Evolutionary conservation across 2,888 invertebrate species (phyloP), one percentile per base, ranked within the genome.

Genomic region (Phania funesta): DNA sequence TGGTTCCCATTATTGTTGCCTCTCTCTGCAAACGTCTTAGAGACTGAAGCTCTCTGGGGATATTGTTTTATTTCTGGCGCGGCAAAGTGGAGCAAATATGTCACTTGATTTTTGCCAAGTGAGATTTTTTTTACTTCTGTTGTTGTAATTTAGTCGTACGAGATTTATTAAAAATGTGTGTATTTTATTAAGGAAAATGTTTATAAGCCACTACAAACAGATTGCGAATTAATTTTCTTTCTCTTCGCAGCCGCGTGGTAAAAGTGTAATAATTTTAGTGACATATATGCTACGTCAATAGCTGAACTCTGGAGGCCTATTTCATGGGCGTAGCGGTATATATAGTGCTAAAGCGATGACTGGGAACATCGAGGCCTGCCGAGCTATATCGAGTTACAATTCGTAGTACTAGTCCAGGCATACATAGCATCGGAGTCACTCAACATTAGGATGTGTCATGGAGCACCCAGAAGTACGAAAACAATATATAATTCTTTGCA

Each of bases 81-180:
- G 74, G 24, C 74, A 82, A 78, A 70, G 38, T 78, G 65, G 78
- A 78, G 74, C 78, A 60, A 78, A 60, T 74, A 29, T 82, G 74
- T 70, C 78, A 78, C 38, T 78, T 78, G 60, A 65, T 78, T 65
- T 68, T 68, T 82, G 82, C 82, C 82, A 82, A 82, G 62, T 78
- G 58, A 70, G 46, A 54, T 74, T 70, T 64, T 58, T 68, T 46
- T 52, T 64, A 48, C 9, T 11, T 78, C 44, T 54, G 35, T 3
- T 60, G 9, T 6, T 50, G 29, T 60, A 78, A 58, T 24, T 71
- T 26, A 2, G 41, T 58, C 7, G 46, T 41, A 48, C 8, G 65
- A 67, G 65, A 48, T 73, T 74, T 56, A 68, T 74, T 56, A 68
- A 68, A 71, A 73, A 32, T 16, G 6, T 22, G 3, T 41, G 7